These are phyloP conservation scores for Microvelia longipes DNA, from an alignment of 1,140 invertebrate genomes.

Conservation along the genomic window DNA sequence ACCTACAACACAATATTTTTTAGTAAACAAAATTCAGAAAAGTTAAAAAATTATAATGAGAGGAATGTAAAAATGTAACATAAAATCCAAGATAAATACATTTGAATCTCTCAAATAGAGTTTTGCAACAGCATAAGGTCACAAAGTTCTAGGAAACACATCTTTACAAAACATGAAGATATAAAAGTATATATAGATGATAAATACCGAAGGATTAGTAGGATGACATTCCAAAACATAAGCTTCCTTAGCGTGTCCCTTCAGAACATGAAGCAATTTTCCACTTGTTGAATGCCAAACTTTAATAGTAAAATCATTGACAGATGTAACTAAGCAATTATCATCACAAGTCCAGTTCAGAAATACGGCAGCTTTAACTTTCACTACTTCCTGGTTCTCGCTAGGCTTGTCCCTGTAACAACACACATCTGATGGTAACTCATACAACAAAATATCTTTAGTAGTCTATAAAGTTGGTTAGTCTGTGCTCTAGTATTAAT, in stretches of 20 bases:
- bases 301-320: slow-evolving; percentile 63
- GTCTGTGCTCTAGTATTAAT: too few relatives aligned
- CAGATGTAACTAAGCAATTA: slow-evolving; percentile 73
- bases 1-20: slow-evolving; percentile 32
- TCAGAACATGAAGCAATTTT: slow-evolving; percentile 46
- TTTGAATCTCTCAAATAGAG: too few relatives aligned
- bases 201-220: slow-evolving; percentile 51
- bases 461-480: too few relatives aligned
- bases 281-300: slow-evolving; percentile 71
- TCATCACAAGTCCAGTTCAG: slow-evolving; percentile 77
- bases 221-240: slow-evolving; percentile 91
- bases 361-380: slow-evolving; percentile 69
- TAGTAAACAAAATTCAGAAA: background rate
- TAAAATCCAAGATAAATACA: too few relatives aligned
- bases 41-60: too few relatives aligned
- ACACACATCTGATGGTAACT: too few relatives aligned
- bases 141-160: too few relatives aligned
- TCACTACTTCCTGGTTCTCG: slow-evolving; percentile 46
- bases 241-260: slow-evolving; percentile 81
- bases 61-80: too few relatives aligned
- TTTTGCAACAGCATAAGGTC: too few relatives aligned
- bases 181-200: too few relatives aligned
- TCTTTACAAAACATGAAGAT: too few relatives aligned
- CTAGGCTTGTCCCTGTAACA: slow-evolving; percentile 28
- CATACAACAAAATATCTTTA: too few relatives aligned